phyloP scores from a whole-genome alignment of 2,113 vertebrate genomes.

The Callocephalon fimbriatum region DNA sequence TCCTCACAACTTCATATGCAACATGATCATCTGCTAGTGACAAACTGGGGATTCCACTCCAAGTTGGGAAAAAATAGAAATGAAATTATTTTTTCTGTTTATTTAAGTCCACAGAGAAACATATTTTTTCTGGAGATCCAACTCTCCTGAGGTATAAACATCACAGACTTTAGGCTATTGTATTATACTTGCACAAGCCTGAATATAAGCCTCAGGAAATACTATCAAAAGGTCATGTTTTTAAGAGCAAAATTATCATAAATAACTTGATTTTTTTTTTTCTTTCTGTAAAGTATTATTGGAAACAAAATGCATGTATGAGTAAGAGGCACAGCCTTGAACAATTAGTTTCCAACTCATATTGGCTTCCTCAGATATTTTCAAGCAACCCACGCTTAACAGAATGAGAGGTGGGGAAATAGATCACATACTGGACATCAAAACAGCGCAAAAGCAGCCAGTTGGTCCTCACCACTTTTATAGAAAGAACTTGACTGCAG shows the following conservation, averaged over 20 bases:
- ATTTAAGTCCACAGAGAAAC: background rate
- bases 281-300: background rate
- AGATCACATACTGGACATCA: background rate
- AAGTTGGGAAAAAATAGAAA: rapidly evolving
- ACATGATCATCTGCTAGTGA: background rate
- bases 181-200: background rate
- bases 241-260: constrained; percentile 56
- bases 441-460: background rate
- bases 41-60: background rate
- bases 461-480: background rate
- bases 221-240: constrained; percentile 15
- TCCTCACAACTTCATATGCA: background rate
- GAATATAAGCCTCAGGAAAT: background rate
- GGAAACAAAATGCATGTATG: background rate
- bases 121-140: background rate
- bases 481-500: background rate
- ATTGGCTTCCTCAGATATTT: background rate
- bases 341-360: background rate
- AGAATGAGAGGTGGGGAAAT: background rate
- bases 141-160: background rate
- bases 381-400: background rate
- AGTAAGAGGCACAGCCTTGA: background rate
- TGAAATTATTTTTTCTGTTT: background rate
- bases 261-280: background rate
- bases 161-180: background rate